Evolutionary conservation across 2,797 vertebrate genomes (phyloP).

Genomic region (Falco naumanni): DNA sequence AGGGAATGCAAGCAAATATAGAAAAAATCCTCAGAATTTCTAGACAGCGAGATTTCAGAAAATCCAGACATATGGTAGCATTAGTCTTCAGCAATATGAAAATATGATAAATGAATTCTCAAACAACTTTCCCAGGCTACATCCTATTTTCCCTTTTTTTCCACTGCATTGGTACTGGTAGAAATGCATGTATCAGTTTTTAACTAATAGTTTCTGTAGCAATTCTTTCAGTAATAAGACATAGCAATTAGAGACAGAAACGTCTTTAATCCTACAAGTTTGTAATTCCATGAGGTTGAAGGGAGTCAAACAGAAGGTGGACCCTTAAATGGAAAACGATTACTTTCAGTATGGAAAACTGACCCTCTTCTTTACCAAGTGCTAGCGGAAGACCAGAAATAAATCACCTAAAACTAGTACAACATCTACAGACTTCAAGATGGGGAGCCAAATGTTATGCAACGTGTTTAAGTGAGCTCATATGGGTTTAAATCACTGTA

Average conservation of each 20-base stretch:
- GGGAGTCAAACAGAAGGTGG: neutral
- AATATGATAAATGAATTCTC: neutral
- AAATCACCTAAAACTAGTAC: neutral
- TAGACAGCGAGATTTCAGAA: neutral
- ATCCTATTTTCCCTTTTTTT: neutral
- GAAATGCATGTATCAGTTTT: neutral
- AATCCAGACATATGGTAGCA: neutral
- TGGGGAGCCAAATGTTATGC: slow-evolving; percentile 20
- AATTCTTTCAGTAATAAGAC: neutral
- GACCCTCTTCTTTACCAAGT: neutral
- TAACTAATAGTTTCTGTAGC: neutral
- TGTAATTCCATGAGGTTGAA: neutral
- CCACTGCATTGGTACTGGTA: neutral
- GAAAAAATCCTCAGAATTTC: neutral
- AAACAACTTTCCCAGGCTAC: neutral
- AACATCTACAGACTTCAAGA: neutral
- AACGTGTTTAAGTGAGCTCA: slow-evolving; percentile 56
- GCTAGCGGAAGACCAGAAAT: slow-evolving; percentile 21
- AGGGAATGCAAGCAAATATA: neutral
- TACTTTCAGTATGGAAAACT: neutral
- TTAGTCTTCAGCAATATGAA: neutral
- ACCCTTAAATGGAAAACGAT: neutral
- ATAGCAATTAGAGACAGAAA: neutral
- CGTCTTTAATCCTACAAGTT: neutral
- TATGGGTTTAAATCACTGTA: slow-evolving; percentile 55